Evolutionary conservation across 1,140 invertebrate genomes (phyloP).

Genomic region (Nephila pilipes): DNA sequence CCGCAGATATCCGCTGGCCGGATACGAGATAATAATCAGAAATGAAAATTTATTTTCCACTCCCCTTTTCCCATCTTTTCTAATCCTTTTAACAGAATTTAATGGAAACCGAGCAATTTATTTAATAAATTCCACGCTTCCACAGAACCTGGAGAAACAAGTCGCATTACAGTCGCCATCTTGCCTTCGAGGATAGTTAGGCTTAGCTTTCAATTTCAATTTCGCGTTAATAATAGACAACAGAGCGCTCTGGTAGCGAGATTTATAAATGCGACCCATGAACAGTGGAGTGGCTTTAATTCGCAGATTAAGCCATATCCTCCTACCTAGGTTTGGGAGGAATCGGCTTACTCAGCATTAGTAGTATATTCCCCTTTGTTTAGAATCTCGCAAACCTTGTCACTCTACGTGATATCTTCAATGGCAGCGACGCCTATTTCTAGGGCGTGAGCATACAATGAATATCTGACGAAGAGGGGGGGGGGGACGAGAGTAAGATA

Average conservation of each 20-base stretch:
- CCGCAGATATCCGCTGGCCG: not conserved
- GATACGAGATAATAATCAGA: conserved; percentile 55
- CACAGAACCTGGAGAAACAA: conserved; percentile 11
- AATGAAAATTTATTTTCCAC: conserved; percentile 51
- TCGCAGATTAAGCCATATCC: conserved; percentile 6
- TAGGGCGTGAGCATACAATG: not conserved
- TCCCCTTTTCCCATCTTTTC: not conserved
- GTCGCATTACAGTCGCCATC: too few relatives aligned
- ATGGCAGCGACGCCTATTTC: not conserved
- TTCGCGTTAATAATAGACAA: conserved; percentile 35
- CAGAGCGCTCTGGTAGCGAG: not conserved
- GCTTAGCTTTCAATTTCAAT: conserved; percentile 48
- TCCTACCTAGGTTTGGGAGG: not conserved
- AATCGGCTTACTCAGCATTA: conserved; percentile 43
- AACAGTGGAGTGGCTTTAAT: conserved; percentile 11
- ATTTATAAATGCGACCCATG: conserved; percentile 13
- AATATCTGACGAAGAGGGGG: not conserved
- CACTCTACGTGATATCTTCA: not conserved
- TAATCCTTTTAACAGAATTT: conserved; percentile 66
- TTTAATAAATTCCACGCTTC: conserved; percentile 40
- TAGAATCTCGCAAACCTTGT: not conserved
- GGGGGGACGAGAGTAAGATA: not conserved
- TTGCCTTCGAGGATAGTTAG: conserved; percentile 35
- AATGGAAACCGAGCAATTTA: conserved; percentile 40
- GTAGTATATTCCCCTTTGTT: not conserved